Conservation (phyloP, 2,888 invertebrate species). For the Diplolepis rosae region DNA sequence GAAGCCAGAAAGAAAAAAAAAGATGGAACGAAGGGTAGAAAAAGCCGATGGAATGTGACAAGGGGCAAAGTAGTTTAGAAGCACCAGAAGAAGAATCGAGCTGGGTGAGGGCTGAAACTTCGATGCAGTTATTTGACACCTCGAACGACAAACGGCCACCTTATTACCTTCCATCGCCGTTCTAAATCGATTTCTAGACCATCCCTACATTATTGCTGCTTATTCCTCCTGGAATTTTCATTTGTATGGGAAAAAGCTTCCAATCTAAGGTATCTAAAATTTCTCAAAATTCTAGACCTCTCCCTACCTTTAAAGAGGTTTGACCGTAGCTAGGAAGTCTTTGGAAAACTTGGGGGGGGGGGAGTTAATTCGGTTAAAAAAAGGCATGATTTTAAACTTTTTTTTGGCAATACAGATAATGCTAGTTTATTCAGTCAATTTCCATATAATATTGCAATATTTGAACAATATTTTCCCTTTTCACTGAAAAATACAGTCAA, state of each 20-base stretch:
- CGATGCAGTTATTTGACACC: slow-evolving; percentile 70
- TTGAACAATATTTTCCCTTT: no score
- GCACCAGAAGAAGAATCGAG: slow-evolving; percentile 51
- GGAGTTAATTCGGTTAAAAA: no score
- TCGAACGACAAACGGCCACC: slow-evolving; percentile 69
- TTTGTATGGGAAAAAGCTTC: slow-evolving; percentile 28
- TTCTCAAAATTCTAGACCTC: no score
- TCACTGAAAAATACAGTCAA: no score
- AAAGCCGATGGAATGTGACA: slow-evolving; percentile 54
- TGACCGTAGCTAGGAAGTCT: no score
- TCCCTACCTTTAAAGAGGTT: no score
- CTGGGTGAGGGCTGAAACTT: slow-evolving; percentile 51
- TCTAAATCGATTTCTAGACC: slow-evolving; percentile 48
- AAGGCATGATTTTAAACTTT: no score
- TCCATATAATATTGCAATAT: no score
- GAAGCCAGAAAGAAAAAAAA: slow-evolving; percentile 22
- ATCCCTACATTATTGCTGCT: slow-evolving; percentile 16
- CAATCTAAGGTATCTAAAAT: no score
- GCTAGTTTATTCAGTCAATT: no score
- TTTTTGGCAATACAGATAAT: no score
- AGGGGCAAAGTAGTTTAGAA: slow-evolving; percentile 43
- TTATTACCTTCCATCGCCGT: slow-evolving; percentile 66
- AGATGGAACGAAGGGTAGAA: slow-evolving; percentile 32
- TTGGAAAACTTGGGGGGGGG: no score
- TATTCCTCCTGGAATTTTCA: slow-evolving; percentile 41